phyloP scores from a whole-genome alignment of 2,113 vertebrate species.

The Tympanuchus pallidicinctus region DNA sequence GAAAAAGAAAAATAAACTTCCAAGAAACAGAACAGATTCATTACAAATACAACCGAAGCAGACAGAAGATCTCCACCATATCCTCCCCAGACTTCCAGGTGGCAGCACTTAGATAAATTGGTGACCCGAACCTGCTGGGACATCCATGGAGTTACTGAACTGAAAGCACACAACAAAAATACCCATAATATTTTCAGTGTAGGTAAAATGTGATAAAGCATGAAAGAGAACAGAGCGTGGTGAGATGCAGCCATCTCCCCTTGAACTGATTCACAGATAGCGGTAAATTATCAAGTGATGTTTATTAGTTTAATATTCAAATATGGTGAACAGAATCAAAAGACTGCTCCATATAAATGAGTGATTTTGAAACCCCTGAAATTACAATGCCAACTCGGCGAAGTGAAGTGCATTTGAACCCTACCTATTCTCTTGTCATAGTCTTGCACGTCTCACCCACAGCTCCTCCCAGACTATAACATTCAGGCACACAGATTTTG shows the following conservation, averaged over 20 bases:
- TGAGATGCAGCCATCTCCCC: constrained; percentile 6
- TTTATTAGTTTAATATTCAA: constrained; percentile 76
- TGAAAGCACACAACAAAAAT: background rate
- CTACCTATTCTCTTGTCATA: background rate
- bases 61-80: background rate
- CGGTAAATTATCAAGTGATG: constrained; percentile 69
- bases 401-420: background rate
- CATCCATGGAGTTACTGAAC: background rate
- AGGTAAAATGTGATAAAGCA: background rate
- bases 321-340: constrained; percentile 69
- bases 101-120: background rate
- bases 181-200: background rate
- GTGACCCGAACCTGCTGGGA: background rate
- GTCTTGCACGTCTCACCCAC: background rate
- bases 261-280: constrained; percentile 69
- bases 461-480: background rate
- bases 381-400: constrained; percentile 8
- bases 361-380: constrained; percentile 54
- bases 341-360: constrained; percentile 48
- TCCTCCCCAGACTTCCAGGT: background rate
- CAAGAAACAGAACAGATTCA: background rate
- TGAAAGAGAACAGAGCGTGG: background rate
- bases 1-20: background rate
- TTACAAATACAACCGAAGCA: background rate
- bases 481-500: background rate